phyloP scores from a whole-genome alignment of 2,113 vertebrate genomes.

The Leucopsar rothschildi region DNA sequence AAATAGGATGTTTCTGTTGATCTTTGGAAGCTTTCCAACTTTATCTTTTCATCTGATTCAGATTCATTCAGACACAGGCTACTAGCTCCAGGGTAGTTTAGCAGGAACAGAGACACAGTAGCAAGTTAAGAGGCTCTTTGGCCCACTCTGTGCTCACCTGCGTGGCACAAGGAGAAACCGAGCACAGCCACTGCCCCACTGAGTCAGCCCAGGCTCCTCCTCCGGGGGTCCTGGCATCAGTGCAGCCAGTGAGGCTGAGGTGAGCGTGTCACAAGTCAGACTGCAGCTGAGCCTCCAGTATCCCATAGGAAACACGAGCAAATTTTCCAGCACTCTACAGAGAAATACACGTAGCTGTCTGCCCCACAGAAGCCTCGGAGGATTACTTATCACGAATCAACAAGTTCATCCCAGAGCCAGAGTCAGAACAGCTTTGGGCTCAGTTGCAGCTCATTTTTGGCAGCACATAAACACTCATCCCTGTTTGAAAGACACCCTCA shows the following conservation, averaged over 20 bases:
- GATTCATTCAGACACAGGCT: background rate
- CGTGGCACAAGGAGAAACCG: background rate
- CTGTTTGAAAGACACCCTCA: background rate
- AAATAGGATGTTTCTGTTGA: background rate
- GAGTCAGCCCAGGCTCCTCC: background rate
- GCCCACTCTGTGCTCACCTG: background rate
- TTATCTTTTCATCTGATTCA: background rate
- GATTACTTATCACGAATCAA: background rate
- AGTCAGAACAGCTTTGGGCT: background rate
- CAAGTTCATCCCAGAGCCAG: background rate
- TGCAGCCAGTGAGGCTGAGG: background rate
- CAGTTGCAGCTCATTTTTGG: background rate
- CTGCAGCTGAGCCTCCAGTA: background rate
- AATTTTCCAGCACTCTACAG: background rate
- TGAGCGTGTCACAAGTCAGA: background rate
- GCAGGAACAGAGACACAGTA: background rate
- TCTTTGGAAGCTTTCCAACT: slow-evolving; percentile 5
- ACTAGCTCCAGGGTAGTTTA: background rate
- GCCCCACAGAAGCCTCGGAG: background rate
- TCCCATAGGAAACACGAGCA: background rate
- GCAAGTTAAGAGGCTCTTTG: background rate
- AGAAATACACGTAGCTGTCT: background rate
- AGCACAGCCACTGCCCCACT: background rate
- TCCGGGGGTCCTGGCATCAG: background rate
- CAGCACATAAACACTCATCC: background rate